Base-by-base conservation (phyloP, 2,113 vertebrate genomes). In the Meriones unguiculatus region DNA sequence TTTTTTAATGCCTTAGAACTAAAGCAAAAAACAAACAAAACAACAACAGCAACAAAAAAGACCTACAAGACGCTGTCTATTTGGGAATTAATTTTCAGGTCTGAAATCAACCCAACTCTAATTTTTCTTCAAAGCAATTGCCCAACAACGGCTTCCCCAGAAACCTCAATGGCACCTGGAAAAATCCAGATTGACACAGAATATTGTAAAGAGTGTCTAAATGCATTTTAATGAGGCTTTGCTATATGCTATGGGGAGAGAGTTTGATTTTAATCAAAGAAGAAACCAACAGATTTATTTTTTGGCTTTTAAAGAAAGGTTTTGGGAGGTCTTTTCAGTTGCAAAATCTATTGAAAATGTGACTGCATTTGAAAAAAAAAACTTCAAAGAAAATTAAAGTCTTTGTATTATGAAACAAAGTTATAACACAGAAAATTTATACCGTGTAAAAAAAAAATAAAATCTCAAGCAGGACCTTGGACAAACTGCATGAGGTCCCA, bases 201-300 rank as follows among this genome's bases (percentile, higher is more conserved):
- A 65, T 92, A 59, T 46, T 20, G 14, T 67, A 87, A 85, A 25
- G 54, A 59, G 28, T 57, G 86, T 82, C 46, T 46, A 97, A 96
- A 84, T 89, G 38, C 65, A 64, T 95, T 93, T 72, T 91, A 97
- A 97, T 91, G 81, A 94, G 38, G 20, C 20, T 80, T 80, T 81
- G 62, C 52, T n/a, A 8, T 81, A 62, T 94, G 64, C 86, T 54
- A 13, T 50, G 46, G 46, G 54, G 46, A 87, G 69, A 82, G 69
- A 10, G 32, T 1, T 70, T 92, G 64, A 85, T 52, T 90, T n/a
- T 92, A 93, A 96, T 87, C 90, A 89, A 94, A 91, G 38, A 62
- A 81, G 67, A 93, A 95, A 46, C n/a, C 57, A 91, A 93, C 57
- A 64, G 75, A 22, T 65, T 69, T 38, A 52, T 78, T 67, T 38